A percentile compares a stretch with the other conserved stretches of the same genome.
Evolutionary conservation across 23 tunicate genomes (phyloP).

Genomic region (Clavelina lepadiformis): DNA sequence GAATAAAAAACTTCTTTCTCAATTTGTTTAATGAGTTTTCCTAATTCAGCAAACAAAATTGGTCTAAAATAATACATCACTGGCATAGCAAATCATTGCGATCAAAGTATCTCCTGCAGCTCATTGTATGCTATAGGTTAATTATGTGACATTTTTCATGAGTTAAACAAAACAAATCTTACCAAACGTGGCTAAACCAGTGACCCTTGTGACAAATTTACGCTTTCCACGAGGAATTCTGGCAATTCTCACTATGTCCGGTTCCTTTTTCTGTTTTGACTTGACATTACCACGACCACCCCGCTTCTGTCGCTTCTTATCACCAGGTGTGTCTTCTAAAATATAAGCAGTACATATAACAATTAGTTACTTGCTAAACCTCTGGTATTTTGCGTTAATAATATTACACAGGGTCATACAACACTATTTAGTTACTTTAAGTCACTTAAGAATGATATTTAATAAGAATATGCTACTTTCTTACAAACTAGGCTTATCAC

Average conservation of each 20-base stretch:
- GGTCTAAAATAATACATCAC: neutral
- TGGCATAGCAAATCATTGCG: neutral
- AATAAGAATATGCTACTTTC: no score
- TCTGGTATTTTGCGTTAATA: no score
- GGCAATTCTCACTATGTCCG: slow-evolving; percentile 75
- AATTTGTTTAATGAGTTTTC: neutral
- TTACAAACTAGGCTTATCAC: no score
- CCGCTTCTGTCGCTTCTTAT: slow-evolving; percentile 92
- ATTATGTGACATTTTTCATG: no score
- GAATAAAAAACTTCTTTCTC: no score
- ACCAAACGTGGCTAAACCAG: slow-evolving; percentile 92
- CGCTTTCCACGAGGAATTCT: slow-evolving; percentile 91
- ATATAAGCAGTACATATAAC: neutral
- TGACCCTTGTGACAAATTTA: slow-evolving; percentile 87
- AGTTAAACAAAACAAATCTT: slow-evolving; percentile 7
- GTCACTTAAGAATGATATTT: no score
- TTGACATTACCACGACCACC: slow-evolving; percentile 94
- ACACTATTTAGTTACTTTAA: no score
- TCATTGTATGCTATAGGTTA: neutral
- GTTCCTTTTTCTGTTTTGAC: slow-evolving; percentile 94
- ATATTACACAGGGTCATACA: no score
- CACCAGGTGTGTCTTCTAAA: slow-evolving; percentile 59
- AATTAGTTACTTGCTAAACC: no score
- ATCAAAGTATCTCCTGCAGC: neutral
- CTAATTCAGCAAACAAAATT: no score